These are phyloP conservation scores for Vesta saturnalis DNA, from an alignment of 2,888 invertebrate species.

Conservation along the genomic window DNA sequence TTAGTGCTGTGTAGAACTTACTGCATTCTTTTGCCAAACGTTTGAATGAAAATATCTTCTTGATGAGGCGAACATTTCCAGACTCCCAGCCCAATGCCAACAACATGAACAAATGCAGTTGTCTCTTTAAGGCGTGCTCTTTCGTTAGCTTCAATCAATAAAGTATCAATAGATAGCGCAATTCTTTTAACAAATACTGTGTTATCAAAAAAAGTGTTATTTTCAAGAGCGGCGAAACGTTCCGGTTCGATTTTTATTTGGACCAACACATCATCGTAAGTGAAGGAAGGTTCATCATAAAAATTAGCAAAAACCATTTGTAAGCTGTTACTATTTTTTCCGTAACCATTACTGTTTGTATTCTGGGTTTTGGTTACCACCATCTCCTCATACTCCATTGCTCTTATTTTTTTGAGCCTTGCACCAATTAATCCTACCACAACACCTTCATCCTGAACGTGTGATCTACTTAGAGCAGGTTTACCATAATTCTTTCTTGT, in stretches of 20 bases:
- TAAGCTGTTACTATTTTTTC: conserved; percentile 41
- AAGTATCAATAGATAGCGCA: conserved; percentile 57
- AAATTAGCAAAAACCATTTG: conserved; percentile 52
- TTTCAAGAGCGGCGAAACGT: conserved; percentile 20
- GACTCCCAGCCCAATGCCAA: conserved; percentile 52
- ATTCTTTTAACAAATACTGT: conserved; percentile 59
- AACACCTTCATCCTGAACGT: conserved; percentile 63
- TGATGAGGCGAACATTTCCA: conserved; percentile 48
- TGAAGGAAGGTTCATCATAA: conserved; percentile 46
- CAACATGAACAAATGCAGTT: conserved; percentile 60
- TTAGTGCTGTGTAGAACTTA: conserved; percentile 22
- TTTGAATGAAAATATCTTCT: conserved; percentile 46
- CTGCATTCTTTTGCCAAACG: conserved; percentile 46
- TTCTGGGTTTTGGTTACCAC: conserved; percentile 65
- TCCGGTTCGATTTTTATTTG: conserved; percentile 8
- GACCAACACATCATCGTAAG: conserved; percentile 27
- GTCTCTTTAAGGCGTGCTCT: conserved; percentile 58
- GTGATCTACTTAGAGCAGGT: conserved; percentile 54
- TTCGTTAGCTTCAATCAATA: conserved; percentile 60
- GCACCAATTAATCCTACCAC: conserved; percentile 64
- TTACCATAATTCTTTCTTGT: conserved; percentile 65
- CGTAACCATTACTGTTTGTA: conserved; percentile 63
- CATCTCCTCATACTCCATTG: conserved; percentile 67
- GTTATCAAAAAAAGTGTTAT: conserved; percentile 58
- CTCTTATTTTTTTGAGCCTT: conserved; percentile 61